Base-by-base conservation (phyloP, 2,113 vertebrate genomes). In the Paradoxurus hermaphroditus region DNA sequence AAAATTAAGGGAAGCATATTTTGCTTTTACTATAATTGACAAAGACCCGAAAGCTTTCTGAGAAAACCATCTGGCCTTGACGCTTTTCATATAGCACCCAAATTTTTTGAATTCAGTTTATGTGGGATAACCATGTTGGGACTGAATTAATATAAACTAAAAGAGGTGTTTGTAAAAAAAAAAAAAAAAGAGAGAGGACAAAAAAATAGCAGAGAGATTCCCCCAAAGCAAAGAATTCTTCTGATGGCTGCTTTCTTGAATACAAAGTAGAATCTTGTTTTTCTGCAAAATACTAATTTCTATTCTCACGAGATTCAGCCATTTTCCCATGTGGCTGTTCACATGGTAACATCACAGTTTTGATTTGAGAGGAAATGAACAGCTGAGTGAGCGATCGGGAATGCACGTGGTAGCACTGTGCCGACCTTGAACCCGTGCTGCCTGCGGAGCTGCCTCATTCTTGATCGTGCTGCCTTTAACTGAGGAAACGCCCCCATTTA, bases 11-110 rank as follows among this genome's bases (percentile, higher is more conserved):
- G 67, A 81, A 95, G 86, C 19, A 39, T 39, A 44, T 67, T 95
- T 95, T 90, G 12, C 44, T 96, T 85, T 94, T 44, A 91, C 9
- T 96, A 1, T 94, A 88, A 34, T 77, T 86, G 81, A 97, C 62
- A 73, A 90, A 97, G 78, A 75, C 79, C 68, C 87, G 56, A 91
- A 63, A 90, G 34, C 49, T 84, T 89, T 73, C 49, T 68, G 12
- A 67, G 83, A 90, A 91, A 91, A 81, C 88, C 41, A 39, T 90
- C 92, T 91, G 91, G 29, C 49, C 41, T 93, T 94, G 90, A 90
- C 34, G 65, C 15, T 21, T 88, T 92, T 90, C 46, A 21, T 11
- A 36, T 36, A 14, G 27, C 14, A 87, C 72, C n/a, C 25, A 78
- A 19, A 68, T 62, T 34, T 34, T 84, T 65, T 1, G 44, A 91